Percentiles rank a stretch among this genome's conserved stretches.
phyloP scores from a whole-genome alignment of 2,888 invertebrate genomes.

The Mycogona germanica region DNA sequence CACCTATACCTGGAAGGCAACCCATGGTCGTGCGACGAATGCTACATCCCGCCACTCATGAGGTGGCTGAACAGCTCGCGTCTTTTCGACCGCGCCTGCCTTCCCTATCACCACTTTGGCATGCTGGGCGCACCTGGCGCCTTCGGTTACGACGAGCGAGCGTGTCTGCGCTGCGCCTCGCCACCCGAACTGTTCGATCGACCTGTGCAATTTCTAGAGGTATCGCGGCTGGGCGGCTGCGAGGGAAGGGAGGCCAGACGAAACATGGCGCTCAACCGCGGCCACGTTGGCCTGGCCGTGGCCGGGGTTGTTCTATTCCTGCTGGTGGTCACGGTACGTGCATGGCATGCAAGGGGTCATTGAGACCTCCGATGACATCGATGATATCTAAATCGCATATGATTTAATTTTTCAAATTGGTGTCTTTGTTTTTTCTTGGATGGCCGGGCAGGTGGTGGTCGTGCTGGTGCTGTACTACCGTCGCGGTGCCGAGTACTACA shows the following conservation, averaged over 20 bases:
- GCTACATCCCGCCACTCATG: conserved; percentile 32
- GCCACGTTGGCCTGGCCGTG: conserved; percentile 29
- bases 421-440: too few relatives aligned
- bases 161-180: conserved; percentile 44
- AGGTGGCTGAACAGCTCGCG: conserved; percentile 25
- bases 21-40: conserved; percentile 55
- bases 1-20: conserved; percentile 42
- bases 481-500: conserved; percentile 57
- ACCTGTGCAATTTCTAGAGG: conserved; percentile 33
- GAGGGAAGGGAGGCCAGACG: conserved; percentile 21
- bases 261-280: conserved; percentile 40
- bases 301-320: conserved; percentile 43
- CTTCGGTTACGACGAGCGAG: conserved; percentile 33
- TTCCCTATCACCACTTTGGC: too few relatives aligned
- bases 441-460: too few relatives aligned
- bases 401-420: too few relatives aligned
- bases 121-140: too few relatives aligned
- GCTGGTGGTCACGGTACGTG: conserved; percentile 38
- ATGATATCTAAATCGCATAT: too few relatives aligned
- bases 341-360: too few relatives aligned
- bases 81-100: conserved; percentile 24
- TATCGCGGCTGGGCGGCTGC: conserved; percentile 40
- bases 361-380: too few relatives aligned
- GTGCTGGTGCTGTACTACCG: conserved; percentile 50
- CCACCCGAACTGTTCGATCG: conserved; percentile 45